Evolutionary conservation across 2,888 invertebrate species (phyloP).

Genomic region (Epiperipatus broadwayi): DNA sequence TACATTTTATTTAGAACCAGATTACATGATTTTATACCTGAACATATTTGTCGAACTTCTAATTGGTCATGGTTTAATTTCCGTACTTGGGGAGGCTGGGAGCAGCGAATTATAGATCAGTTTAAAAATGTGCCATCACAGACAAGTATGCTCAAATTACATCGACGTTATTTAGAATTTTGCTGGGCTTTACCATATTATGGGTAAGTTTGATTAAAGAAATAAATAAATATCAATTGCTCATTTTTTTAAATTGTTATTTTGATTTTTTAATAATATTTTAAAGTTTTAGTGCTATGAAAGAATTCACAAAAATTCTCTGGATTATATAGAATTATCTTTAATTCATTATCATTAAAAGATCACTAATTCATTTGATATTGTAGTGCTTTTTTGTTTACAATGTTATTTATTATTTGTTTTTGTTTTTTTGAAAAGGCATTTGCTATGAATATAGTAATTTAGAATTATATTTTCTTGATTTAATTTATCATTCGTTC

Average conservation of each 20-base stretch:
- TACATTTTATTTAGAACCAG: conserved; percentile 42
- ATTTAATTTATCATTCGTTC: too few species aligned
- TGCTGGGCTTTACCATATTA: conserved; percentile 76
- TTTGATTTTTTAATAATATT: too few species aligned
- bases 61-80: conserved; percentile 22
- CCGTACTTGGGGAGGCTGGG: conserved; percentile 56
- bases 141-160: conserved; percentile 57
- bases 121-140: conserved; percentile 64
- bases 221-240: neutral
- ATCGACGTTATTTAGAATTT: conserved; percentile 71
- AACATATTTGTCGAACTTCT: conserved; percentile 46
- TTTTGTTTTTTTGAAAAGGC: too few species aligned
- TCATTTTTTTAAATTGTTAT: neutral
- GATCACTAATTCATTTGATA: too few species aligned
- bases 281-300: conserved; percentile 19
- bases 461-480: too few species aligned
- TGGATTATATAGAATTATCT: conserved; percentile 7
- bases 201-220: conserved; percentile 41
- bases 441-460: too few species aligned
- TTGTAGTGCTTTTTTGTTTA: too few species aligned
- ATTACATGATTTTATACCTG: conserved; percentile 54
- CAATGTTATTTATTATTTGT: too few species aligned
- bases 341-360: too few species aligned
- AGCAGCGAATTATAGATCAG: conserved; percentile 63
- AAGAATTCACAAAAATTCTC: conserved; percentile 12